Conservation (phyloP, 1,140 invertebrate species). For the Notospermus geniculatus region DNA sequence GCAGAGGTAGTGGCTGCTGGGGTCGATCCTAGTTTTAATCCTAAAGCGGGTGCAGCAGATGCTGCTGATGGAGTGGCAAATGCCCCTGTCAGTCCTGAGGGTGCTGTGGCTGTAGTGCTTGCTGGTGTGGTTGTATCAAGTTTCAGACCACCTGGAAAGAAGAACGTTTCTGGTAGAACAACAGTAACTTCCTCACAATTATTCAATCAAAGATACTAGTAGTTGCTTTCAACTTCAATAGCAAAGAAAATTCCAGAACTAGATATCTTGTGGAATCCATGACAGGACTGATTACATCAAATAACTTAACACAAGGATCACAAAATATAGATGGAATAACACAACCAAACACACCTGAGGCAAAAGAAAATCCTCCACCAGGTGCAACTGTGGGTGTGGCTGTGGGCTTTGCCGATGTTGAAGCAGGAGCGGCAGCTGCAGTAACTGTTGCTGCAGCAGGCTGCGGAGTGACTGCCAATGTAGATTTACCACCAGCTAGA, state of each 20-base stretch:
- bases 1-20: not conserved
- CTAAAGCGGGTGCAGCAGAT: not conserved
- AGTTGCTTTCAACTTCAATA: no score
- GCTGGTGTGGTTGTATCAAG: not conserved
- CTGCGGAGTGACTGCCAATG: not conserved
- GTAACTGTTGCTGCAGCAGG: not conserved
- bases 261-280: no score
- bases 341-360: no score
- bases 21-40: not conserved
- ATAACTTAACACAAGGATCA: no score
- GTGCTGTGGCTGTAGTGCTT: not conserved
- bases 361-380: conserved; percentile 4
- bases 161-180: not conserved
- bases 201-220: no score
- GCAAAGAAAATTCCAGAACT: not conserved
- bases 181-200: not conserved
- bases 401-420: conserved; percentile 33
- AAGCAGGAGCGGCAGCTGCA: not conserved
- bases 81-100: not conserved
- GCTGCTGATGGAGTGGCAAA: not conserved
- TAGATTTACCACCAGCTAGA: not conserved
- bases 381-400: conserved; percentile 43
- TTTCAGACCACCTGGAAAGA: not conserved
- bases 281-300: no score
- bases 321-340: not conserved